Evolutionary conservation across 2,113 vertebrate genomes (phyloP), one percentile per base, ranked within the genome.

Genomic region (Chunga burmeisteri): DNA sequence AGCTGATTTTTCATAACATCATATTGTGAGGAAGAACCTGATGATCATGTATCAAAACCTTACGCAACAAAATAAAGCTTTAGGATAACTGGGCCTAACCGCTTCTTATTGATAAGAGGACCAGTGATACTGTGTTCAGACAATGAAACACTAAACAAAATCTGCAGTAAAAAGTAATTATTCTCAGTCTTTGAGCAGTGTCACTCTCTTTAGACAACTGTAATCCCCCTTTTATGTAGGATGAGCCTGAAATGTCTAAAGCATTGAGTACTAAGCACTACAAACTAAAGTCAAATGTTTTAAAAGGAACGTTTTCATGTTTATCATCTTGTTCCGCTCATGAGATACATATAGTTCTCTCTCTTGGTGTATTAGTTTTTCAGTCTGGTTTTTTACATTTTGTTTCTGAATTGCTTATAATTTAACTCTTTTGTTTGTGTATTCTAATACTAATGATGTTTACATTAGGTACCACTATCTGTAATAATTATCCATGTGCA

Each of bases 301-400:
- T 23, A 38, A 81, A 62, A 46, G 25, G 5, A 77, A 17, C 21
- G 5, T 30, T 42, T 63, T 8, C 25, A 50, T 6, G 32, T 23
- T 55, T 70, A 40, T 2, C 5, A n/a, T 81, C 30, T 65, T 81
- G 12, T 65, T 91, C 44, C 74, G 9, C 14, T 71, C 16, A 8
- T 49, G 32, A 36, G 12, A 47, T 16, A 14, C 13, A 30, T 23
- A 9, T 0, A 58, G 6, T 40, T 66, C 61, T 56, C 8, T 16
- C 16, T 42, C 1, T 2, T 2, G 0, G 2, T 53, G 6, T 19
- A 36, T 53, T 40, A 36, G 4, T 34, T 65, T 3, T 61, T 46
- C 9, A n/a, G 10, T 4, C 4, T 19, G 30, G 42, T 40, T 40
- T 71, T 38, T 44, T 11, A 12, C 8, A 17, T 46, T 56, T 88